phyloP scores from a whole-genome alignment of 92 coral and sea anemone genomes.

The Porites lobata region DNA sequence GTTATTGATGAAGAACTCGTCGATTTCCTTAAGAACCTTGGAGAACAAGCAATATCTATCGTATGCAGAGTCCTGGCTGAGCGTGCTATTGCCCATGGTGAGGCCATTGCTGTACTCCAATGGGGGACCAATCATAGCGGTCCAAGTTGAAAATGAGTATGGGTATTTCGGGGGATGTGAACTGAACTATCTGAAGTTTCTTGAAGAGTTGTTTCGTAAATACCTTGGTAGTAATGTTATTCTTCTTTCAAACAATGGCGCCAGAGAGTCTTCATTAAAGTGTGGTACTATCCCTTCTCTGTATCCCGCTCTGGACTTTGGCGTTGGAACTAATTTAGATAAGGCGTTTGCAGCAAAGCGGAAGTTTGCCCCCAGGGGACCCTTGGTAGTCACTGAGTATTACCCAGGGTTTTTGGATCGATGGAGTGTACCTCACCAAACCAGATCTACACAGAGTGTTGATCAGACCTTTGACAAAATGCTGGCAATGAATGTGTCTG shows the following conservation, averaged over 20 bases:
- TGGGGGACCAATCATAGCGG: slow-evolving; percentile 90
- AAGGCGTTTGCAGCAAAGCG: slow-evolving; percentile 74
- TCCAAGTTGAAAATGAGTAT: slow-evolving; percentile 96
- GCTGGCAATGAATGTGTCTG: slow-evolving; percentile 85
- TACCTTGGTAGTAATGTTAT: slow-evolving; percentile 83
- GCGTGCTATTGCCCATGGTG: slow-evolving; percentile 81
- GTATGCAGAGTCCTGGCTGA: slow-evolving; percentile 94
- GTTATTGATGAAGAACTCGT: slow-evolving; percentile 89
- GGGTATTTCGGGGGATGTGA: slow-evolving; percentile 84
- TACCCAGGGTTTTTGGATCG: slow-evolving; percentile 94
- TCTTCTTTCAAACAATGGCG: slow-evolving; percentile 79
- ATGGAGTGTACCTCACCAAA: slow-evolving; percentile 86
- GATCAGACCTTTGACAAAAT: slow-evolving; percentile 80
- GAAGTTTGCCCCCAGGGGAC: slow-evolving; percentile 83
- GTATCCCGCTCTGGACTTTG: slow-evolving; percentile 90
- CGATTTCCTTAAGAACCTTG: slow-evolving; percentile 76
- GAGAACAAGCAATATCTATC: slow-evolving; percentile 75
- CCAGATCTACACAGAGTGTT: slow-evolving; percentile 53
- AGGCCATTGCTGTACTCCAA: slow-evolving; percentile 82
- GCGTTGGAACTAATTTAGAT: slow-evolving; percentile 68
- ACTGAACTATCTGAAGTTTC: slow-evolving; percentile 79
- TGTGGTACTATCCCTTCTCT: slow-evolving; percentile 93
- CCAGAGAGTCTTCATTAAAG: slow-evolving; percentile 34
- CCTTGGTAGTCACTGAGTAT: slow-evolving; percentile 89
- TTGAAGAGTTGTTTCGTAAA: slow-evolving; percentile 80